A percentile compares a stretch with the other conserved stretches of the same genome.
These are phyloP conservation scores for Notolepis coatsorum DNA, from an alignment of 2,797 vertebrate species.

Conservation along the genomic window DNA sequence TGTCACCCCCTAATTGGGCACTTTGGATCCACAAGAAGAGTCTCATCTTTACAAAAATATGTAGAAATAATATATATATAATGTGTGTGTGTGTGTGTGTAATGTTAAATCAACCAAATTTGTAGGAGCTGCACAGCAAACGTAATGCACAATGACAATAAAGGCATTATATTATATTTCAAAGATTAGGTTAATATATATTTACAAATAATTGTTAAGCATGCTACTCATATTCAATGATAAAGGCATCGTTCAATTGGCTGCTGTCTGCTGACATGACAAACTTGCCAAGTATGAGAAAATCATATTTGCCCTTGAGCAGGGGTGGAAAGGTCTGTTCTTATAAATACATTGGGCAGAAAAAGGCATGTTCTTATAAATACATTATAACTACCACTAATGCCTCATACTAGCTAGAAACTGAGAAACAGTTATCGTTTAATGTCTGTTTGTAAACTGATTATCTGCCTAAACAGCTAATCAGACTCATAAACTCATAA, in stretches of 20 bases:
- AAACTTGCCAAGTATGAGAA: background rate
- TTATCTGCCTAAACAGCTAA: too few species aligned
- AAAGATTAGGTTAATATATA: too few species aligned
- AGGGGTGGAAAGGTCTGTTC: background rate
- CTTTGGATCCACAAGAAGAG: too few species aligned
- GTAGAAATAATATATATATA: too few species aligned
- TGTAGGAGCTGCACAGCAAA: too few species aligned
- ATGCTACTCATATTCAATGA: background rate
- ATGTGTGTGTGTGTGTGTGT: too few species aligned
- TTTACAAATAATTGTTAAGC: background rate
- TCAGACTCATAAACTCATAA: background rate
- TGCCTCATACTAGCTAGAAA: background rate
- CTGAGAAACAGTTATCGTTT: accelerated
- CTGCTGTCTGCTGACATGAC: conserved; percentile 5
- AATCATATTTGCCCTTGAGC: conserved; percentile 34
- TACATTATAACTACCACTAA: too few species aligned
- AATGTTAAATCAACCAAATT: too few species aligned
- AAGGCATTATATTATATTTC: too few species aligned
- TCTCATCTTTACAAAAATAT: too few species aligned
- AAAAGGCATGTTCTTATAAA: background rate
- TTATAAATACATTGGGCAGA: background rate
- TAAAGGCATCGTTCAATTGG: background rate
- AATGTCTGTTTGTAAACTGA: background rate
- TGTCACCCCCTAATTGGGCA: too few species aligned
- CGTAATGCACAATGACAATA: too few species aligned